Percentiles rank a stretch among this genome's conserved stretches.
phyloP scores from a whole-genome alignment of 2,113 vertebrate species.

The Pholis gunnellus region DNA sequence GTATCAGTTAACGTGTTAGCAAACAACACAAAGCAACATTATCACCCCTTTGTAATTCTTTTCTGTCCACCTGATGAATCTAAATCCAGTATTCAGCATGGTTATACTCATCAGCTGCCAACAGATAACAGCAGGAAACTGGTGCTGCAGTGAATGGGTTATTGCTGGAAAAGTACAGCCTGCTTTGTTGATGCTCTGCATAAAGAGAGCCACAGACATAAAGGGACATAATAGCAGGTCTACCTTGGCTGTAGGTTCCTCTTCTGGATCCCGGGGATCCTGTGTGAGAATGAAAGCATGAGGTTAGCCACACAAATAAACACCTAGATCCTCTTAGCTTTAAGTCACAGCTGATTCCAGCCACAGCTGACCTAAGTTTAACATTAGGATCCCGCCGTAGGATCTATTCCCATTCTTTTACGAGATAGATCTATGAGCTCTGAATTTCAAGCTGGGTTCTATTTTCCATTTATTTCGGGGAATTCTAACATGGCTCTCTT shows the following conservation, averaged over 20 bases:
- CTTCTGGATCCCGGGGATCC: conserved; percentile 84
- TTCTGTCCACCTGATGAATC: not conserved
- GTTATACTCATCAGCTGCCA: not conserved
- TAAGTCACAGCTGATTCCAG: conserved; percentile 41
- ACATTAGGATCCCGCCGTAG: conserved; percentile 22
- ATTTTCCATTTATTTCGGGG: conserved; percentile 6
- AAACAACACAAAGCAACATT: not conserved
- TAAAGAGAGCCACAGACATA: not conserved
- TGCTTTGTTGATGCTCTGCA: not conserved
- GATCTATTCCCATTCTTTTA: conserved; percentile 8
- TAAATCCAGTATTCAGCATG: not conserved
- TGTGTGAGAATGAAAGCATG: conserved; percentile 56
- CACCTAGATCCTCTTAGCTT: conserved; percentile 1
- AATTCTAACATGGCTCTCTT: not conserved
- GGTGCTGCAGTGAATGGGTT: not conserved
- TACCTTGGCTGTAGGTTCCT: conserved; percentile 88
- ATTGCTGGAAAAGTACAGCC: conserved; percentile 5
- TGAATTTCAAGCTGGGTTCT: not conserved
- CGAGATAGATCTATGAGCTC: not conserved
- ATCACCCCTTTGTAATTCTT: not conserved
- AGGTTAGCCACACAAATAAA: conserved; percentile 44
- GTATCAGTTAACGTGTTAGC: not conserved
- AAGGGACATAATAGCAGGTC: not conserved
- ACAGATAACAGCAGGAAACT: not conserved
- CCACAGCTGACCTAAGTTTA: not conserved